Percentiles rank a stretch among this genome's conserved stretches.
Conservation (phyloP, 2,113 vertebrate genomes). For the Bubo scandiacus region DNA sequence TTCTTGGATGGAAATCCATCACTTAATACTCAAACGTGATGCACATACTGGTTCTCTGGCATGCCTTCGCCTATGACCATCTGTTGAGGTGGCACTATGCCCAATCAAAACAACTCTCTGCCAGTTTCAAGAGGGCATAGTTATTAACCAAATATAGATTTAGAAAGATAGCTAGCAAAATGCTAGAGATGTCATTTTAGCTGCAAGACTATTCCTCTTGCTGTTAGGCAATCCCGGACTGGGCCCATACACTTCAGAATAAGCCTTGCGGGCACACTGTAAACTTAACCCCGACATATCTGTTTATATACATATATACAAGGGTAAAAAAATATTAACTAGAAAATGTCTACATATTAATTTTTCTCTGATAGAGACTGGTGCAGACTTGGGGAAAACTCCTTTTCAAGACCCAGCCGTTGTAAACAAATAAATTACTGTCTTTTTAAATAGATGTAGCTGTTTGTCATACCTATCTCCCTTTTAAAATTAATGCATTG, state of each 20-base stretch:
- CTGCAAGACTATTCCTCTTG: background rate
- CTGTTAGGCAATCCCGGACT: background rate
- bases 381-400: background rate
- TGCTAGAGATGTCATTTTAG: background rate
- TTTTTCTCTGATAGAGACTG: background rate
- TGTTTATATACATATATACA: background rate
- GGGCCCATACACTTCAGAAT: background rate
- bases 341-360: background rate
- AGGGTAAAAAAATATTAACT: background rate
- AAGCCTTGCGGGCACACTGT: background rate
- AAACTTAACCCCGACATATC: background rate
- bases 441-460: background rate
- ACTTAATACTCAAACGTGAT: slow-evolving; percentile 20
- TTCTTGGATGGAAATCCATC: background rate
- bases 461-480: background rate
- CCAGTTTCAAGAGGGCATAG: slow-evolving; percentile 13
- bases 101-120: background rate
- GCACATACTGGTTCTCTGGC: slow-evolving; percentile 39
- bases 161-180: background rate
- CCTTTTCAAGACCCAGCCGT: background rate
- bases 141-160: slow-evolving; percentile 11
- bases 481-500: background rate
- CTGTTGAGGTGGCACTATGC: slow-evolving; percentile 48
- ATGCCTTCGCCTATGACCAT: background rate
- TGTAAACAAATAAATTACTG: background rate